These are phyloP conservation scores for Corythaixoides concolor DNA, from an alignment of 2,113 vertebrate genomes.

Conservation along the genomic window DNA sequence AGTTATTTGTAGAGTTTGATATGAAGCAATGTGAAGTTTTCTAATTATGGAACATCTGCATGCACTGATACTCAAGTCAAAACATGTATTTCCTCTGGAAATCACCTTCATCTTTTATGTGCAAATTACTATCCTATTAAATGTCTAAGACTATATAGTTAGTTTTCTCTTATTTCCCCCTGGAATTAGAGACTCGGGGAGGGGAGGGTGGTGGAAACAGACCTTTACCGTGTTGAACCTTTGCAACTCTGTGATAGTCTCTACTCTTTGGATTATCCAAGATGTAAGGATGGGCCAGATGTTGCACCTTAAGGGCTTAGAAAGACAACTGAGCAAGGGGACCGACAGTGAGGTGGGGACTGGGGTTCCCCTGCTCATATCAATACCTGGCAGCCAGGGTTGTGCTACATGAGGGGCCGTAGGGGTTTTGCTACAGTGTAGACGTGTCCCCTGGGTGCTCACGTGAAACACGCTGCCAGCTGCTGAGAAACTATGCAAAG, in stretches of 20 bases:
- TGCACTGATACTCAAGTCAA: background rate
- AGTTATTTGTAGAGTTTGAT: background rate
- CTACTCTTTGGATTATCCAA: background rate
- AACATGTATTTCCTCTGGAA: slow-evolving; percentile 33
- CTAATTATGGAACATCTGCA: background rate
- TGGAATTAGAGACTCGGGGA: background rate
- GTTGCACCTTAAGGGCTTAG: background rate
- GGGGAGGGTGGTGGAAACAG: background rate
- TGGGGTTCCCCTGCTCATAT: accelerated
- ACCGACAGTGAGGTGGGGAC: accelerated
- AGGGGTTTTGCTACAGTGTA: background rate
- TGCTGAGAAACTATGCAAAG: background rate
- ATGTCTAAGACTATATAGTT: background rate
- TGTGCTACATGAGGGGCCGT: background rate
- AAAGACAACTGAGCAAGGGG: background rate
- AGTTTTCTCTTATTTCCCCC: background rate
- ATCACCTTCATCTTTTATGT: background rate
- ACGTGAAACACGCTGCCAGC: background rate
- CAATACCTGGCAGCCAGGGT: accelerated
- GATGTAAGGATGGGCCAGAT: background rate
- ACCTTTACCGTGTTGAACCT: background rate
- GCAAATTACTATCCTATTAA: background rate
- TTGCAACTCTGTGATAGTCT: background rate
- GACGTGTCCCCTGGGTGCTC: background rate
- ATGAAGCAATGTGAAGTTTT: background rate